phyloP scores from a whole-genome alignment of 2,113 vertebrate genomes.

The pig (Sus scrofa) region T2T-Sscrofa CM000822.6:71828001-71828500 shows the following conservation, averaged over 20 bases:
- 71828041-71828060: background rate
- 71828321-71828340: slow-evolving; percentile 34
- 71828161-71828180: background rate
- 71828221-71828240: background rate
- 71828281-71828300: slow-evolving; percentile 53
- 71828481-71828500: slow-evolving; percentile 6
- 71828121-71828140: background rate
- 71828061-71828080: background rate
- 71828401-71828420: too few relatives aligned
- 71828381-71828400: slow-evolving; percentile 43
- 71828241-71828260: background rate
- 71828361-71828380: slow-evolving; percentile 40
- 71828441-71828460: slow-evolving; percentile 16
- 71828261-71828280: background rate
- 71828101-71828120: background rate
- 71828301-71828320: background rate
- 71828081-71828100: background rate
- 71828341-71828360: slow-evolving; percentile 42
- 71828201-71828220: background rate
- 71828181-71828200: background rate
- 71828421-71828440: too few relatives aligned
- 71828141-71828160: background rate
- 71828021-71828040: background rate
- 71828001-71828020: background rate
- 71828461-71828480: background rate